Evolutionary conservation across 2,113 vertebrate genomes (phyloP).

Genomic region (Mohoua ochrocephala): DNA sequence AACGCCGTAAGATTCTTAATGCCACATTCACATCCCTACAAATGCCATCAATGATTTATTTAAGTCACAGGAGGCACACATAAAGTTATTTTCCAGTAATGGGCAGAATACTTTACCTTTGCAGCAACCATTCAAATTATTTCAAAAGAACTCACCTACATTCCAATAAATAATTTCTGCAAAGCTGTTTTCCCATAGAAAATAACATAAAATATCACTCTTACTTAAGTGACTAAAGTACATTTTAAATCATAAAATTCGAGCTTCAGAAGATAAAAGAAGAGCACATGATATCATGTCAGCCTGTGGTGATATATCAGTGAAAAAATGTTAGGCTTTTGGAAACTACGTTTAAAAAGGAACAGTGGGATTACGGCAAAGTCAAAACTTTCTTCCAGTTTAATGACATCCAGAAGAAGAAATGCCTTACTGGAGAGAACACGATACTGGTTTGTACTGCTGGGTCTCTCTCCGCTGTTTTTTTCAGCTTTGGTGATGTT

Average conservation of each 20-base stretch:
- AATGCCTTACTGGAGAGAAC: neutral
- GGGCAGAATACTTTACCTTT: neutral
- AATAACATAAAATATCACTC: slow-evolving; percentile 12
- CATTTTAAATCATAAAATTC: slow-evolving; percentile 46
- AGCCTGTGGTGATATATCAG: neutral
- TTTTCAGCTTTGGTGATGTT: neutral
- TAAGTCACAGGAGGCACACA: neutral
- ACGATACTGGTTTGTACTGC: neutral
- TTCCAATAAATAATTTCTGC: slow-evolving; percentile 9
- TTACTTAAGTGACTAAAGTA: neutral
- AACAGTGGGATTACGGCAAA: neutral
- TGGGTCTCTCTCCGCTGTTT: neutral
- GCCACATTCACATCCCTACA: neutral
- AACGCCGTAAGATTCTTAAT: neutral
- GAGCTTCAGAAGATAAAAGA: slow-evolving; percentile 29
- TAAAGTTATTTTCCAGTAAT: neutral
- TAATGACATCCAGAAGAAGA: slow-evolving; percentile 23
- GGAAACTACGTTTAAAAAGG: neutral
- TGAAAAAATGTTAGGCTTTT: neutral
- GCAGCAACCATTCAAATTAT: neutral
- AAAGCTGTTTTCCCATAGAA: neutral
- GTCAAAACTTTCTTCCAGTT: neutral
- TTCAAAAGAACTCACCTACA: neutral
- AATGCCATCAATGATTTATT: neutral
- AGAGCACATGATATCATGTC: neutral